A percentile compares a stretch with the other conserved stretches of the same genome.
These are phyloP conservation scores for Enoplosus armatus DNA, from an alignment of 2,797 vertebrate species.

Conservation along the genomic window DNA sequence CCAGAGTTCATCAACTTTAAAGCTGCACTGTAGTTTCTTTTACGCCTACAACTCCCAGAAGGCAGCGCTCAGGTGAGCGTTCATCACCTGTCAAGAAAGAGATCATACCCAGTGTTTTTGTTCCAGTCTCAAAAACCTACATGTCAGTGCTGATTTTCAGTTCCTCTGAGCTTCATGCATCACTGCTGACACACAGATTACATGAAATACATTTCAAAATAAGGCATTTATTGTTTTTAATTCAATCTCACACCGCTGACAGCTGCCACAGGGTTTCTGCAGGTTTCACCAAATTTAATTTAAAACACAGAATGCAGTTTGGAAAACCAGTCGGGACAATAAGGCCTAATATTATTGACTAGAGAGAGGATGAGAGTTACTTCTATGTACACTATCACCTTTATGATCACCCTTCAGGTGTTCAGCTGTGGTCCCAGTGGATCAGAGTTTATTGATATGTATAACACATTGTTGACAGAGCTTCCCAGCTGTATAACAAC, in stretches of 20 bases:
- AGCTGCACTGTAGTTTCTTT: not conserved
- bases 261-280: slow-evolving; percentile 1
- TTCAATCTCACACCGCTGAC: not conserved
- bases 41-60: not conserved
- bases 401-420: slow-evolving; percentile 11
- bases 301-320: no score
- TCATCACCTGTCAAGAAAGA: not conserved
- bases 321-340: not conserved
- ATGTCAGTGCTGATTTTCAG: not conserved
- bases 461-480: not conserved
- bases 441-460: not conserved
- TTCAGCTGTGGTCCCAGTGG: slow-evolving; percentile 33
- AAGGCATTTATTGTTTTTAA: slow-evolving; percentile 25
- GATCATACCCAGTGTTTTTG: no score
- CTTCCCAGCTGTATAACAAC: no score
- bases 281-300: no score
- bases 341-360: not conserved
- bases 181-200: no score
- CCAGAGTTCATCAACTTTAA: not conserved
- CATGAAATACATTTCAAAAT: no score
- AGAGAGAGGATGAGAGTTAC: slow-evolving; percentile 32
- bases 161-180: not conserved
- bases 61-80: not conserved
- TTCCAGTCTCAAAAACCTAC: not conserved
- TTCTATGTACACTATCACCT: slow-evolving; percentile 67